Base-by-base conservation (phyloP, 1,140 invertebrate genomes). In the Drosophila obscura region DNA sequence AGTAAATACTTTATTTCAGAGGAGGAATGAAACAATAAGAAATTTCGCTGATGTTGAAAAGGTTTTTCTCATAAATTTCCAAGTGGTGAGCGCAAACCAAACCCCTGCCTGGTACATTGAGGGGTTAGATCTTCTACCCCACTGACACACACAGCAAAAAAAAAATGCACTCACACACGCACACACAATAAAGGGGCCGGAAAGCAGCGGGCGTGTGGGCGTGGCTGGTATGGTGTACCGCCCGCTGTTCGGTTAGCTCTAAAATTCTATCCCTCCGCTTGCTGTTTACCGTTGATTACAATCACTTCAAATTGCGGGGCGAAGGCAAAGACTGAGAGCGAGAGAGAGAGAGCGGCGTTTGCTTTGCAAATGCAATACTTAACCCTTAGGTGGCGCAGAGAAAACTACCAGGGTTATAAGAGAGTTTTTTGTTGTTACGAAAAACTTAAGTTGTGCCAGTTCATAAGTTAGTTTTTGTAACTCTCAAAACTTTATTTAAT, bases 281-380 rank as follows among this genome's bases (percentile, higher is more conserved):
- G 57, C 41, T 77, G 79, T 56, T 63, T 77, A 64, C 64, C 68
- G 51, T 80, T 87, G 83, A 88, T 87, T 87, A 88, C 84, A 87
- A 88, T 88, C 79, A 87, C 80, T 79, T 73, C 62, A 69, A 74
- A 66, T 28, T 48, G 53, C 22, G 26, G 55, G 66, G 69, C 57
- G 51, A 31, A 9, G 35, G 35, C 35, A 13, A 13, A 39, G 35
- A 3, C 9, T 0, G 9, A 35, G 9, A 35, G 31, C 9, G 35
- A 9, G 31, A 7, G 26, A 28, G 26, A 35, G 8, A 9, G 31
- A 35, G 31, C 31, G 2, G 2, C 31, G 31, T 35, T 76, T 77
- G 45, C 45, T 28, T 73, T 26, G 49, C 83, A 88, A 83, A 56
- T 82, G 83, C 83, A 83, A 8, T 43, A 41, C 31, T 87, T 87